Evolutionary conservation across 2,888 invertebrate species (phyloP).

Genomic region (Conus canariensis): DNA sequence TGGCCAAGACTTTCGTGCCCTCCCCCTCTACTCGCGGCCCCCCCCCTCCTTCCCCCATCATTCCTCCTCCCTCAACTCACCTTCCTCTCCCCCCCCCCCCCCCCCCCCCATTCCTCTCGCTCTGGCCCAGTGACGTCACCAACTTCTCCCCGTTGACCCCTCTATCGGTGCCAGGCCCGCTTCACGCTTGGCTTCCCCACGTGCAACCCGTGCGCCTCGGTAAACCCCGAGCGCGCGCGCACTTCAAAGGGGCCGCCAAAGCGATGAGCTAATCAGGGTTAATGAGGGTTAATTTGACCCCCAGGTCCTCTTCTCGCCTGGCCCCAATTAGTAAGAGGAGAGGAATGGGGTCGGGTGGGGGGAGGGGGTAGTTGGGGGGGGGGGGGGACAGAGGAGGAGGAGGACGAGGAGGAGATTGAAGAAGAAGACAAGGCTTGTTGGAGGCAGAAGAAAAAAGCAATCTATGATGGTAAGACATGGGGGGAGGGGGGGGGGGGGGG

Average conservation of each 20-base stretch:
- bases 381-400: background rate
- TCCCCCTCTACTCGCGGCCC: background rate
- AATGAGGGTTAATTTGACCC: slow-evolving; percentile 45
- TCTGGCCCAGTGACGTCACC: background rate
- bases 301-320: slow-evolving; percentile 16
- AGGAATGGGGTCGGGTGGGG: too few relatives aligned
- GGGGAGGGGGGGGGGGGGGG: background rate
- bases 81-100: background rate
- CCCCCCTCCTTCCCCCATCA: background rate
- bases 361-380: too few relatives aligned
- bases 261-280: slow-evolving; percentile 41
- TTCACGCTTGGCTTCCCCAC: slow-evolving; percentile 29
- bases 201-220: slow-evolving; percentile 27
- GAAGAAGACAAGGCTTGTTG: background rate
- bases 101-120: background rate
- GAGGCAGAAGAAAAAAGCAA: background rate
- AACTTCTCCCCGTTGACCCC: background rate
- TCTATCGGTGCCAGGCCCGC: background rate
- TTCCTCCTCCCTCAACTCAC: background rate
- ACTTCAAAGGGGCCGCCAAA: slow-evolving; percentile 36
- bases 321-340: background rate
- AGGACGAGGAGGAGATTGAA: background rate
- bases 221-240: background rate
- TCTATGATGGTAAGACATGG: too few relatives aligned
- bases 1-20: background rate